Percentiles rank a stretch among this genome's conserved stretches.
Conservation (phyloP, 1,140 invertebrate species). For the Aphelinus atriplicis region DNA sequence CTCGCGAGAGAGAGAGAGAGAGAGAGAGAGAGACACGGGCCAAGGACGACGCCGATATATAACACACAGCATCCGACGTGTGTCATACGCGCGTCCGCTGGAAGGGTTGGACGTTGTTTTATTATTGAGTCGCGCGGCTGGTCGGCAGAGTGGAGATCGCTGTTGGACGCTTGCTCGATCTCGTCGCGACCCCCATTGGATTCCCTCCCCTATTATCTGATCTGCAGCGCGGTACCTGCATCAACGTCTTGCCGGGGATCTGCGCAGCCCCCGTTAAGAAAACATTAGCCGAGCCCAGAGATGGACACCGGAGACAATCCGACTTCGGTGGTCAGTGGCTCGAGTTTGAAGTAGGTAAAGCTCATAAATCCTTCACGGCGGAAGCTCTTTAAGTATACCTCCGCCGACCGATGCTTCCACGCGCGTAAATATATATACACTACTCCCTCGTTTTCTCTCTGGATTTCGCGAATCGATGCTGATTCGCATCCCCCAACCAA, state of each 20-base stretch:
- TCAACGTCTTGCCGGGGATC: conserved; percentile 48
- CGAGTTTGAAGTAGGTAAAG: too few species aligned
- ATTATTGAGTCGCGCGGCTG: conserved; percentile 54
- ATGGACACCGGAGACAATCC: too few species aligned
- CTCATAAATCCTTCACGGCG: too few species aligned
- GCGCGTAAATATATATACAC: neutral
- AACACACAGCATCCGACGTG: neutral
- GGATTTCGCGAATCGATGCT: too few species aligned
- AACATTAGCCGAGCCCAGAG: conserved; percentile 35
- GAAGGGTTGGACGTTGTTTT: conserved; percentile 40
- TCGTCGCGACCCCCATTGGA: too few species aligned
- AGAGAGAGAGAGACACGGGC: neutral
- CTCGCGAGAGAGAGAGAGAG: neutral
- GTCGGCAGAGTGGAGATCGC: conserved; percentile 52
- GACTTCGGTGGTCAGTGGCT: too few species aligned
- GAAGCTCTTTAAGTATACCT: too few species aligned
- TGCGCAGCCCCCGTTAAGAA: conserved; percentile 37
- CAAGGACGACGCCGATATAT: neutral
- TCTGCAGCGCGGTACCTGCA: neutral
- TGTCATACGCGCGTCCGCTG: too few species aligned
- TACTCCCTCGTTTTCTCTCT: neutral
- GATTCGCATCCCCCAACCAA: too few species aligned
- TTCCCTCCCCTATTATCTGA: neutral
- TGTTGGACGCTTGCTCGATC: conserved; percentile 51
- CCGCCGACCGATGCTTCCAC: neutral